Conservation (phyloP, 2,888 invertebrate species). For the Andrena praecox region DNA sequence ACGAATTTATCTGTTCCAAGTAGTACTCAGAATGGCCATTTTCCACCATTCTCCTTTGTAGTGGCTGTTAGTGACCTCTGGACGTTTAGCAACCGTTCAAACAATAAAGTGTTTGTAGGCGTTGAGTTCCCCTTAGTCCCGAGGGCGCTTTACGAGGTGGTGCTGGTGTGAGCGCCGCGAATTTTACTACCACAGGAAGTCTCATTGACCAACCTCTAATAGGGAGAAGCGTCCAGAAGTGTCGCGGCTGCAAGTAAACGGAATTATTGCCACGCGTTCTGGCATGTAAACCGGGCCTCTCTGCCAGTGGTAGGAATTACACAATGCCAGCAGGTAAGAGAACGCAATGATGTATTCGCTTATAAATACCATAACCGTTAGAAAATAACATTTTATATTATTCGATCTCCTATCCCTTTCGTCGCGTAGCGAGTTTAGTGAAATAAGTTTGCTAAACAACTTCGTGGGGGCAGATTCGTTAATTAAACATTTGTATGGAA, state of each 20-base stretch:
- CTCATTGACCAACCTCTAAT: constrained; percentile 32
- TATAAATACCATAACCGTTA: background rate
- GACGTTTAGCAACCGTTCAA: constrained; percentile 24
- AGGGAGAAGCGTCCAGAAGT: constrained; percentile 5
- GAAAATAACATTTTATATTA: background rate
- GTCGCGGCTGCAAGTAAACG: constrained; percentile 40
- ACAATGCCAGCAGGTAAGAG: background rate
- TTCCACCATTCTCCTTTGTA: background rate
- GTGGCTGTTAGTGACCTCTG: background rate
- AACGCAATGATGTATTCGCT: background rate
- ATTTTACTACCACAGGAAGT: constrained; percentile 58
- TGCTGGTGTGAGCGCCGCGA: constrained; percentile 16
- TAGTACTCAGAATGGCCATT: no score
- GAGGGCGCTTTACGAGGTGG: background rate
- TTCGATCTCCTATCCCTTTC: background rate
- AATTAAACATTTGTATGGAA: background rate
- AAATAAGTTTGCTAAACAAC: background rate
- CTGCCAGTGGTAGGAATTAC: background rate
- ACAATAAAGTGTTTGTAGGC: constrained; percentile 45
- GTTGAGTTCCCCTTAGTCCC: background rate
- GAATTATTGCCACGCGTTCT: constrained; percentile 26
- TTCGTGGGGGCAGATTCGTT: background rate
- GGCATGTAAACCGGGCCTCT: background rate
- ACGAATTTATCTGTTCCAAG: no score
- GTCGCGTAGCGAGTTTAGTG: background rate